Percentiles rank a stretch among this genome's conserved stretches.
These are phyloP conservation scores for Perccottus glenii DNA, from an alignment of 2,113 vertebrate species.

Conservation along the genomic window DNA sequence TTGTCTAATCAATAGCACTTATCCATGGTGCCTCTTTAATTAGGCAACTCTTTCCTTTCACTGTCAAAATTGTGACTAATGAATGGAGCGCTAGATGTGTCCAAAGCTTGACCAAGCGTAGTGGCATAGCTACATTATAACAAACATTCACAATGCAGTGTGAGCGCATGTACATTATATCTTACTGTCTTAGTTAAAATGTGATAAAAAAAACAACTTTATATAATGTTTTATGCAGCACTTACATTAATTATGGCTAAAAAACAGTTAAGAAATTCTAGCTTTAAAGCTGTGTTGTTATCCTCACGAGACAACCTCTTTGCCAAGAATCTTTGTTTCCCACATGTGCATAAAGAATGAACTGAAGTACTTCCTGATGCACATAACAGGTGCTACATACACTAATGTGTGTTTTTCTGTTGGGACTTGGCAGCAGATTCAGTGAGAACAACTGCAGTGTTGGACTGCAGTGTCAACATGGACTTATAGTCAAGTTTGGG, in stretches of 20 bases:
- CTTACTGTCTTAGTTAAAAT: neutral
- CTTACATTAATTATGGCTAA: conserved; percentile 2
- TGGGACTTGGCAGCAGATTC: conserved; percentile 39
- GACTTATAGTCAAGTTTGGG: conserved; percentile 36
- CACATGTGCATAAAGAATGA: conserved; percentile 42
- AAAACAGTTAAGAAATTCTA: conserved; percentile 6
- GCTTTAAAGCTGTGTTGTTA: conserved; percentile 13
- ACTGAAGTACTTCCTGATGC: conserved; percentile 51
- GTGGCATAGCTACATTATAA: conserved; percentile 1
- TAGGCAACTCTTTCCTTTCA: conserved; percentile 4
- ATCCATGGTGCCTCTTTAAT: conserved; percentile 28
- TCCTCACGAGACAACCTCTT: conserved; percentile 8
- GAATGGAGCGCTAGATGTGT: neutral
- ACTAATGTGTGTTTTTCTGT: conserved; percentile 10
- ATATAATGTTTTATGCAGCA: conserved; percentile 18
- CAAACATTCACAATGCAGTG: neutral
- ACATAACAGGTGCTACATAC: conserved; percentile 60
- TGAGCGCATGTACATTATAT: conserved; percentile 2
- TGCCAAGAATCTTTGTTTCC: conserved; percentile 48
- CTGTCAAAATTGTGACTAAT: conserved; percentile 17
- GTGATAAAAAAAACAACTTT: neutral
- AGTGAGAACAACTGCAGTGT: conserved; percentile 55
- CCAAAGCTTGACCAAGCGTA: too few species aligned
- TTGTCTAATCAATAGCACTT: conserved; percentile 41
- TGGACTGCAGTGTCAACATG: conserved; percentile 45